Conservation (phyloP, 2,113 vertebrate genomes). For the Ondatra zibethicus region DNA sequence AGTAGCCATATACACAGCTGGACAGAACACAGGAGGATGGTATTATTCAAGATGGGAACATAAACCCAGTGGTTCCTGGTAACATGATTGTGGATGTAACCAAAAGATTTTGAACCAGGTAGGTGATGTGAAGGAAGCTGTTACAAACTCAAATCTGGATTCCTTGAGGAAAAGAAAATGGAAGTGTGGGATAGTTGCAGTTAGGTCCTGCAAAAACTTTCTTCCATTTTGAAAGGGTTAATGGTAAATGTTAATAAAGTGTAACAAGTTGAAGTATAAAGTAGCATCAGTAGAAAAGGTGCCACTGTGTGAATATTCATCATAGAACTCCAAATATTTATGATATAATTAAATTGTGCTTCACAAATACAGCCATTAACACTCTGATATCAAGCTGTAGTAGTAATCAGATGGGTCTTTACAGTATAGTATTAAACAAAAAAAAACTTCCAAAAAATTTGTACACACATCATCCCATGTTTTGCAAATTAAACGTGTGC, state of each 20-base stretch:
- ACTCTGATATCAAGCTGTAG: background rate
- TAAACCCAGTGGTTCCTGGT: background rate
- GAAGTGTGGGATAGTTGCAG: background rate
- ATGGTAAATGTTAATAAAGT: background rate
- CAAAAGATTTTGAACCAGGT: background rate
- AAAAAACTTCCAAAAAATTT: background rate
- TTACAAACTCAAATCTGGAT: background rate
- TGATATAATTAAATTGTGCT: background rate
- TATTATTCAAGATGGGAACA: too few relatives aligned
- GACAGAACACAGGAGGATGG: background rate
- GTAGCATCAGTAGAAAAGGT: background rate
- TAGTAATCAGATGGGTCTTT: background rate
- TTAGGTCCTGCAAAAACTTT: background rate
- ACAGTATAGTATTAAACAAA: background rate
- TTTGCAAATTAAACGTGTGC: background rate
- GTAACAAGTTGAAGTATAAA: background rate
- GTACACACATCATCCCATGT: background rate
- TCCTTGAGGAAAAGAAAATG: background rate
- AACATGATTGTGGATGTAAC: background rate
- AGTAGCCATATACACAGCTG: accelerated
- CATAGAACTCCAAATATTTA: background rate
- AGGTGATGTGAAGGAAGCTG: background rate
- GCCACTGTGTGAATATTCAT: background rate
- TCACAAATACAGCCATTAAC: background rate
- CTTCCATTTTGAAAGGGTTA: background rate